Conservation (phyloP, 2,888 invertebrate genomes). For the Heliconius charithonia region DNA sequence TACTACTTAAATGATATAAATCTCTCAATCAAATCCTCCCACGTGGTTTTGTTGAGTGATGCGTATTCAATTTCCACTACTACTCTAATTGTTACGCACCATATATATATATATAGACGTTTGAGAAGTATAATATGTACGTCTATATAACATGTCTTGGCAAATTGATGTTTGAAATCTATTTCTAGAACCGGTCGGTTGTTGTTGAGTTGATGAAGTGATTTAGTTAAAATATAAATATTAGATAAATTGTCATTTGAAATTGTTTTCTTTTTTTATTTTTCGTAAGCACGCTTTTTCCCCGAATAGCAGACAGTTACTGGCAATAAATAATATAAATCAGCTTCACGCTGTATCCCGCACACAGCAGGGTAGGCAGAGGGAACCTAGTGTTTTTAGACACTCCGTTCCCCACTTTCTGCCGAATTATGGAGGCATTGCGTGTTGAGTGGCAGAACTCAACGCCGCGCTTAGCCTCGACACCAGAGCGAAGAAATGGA, state of each 20-base stretch:
- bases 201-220: neutral
- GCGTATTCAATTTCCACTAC: conserved; percentile 26
- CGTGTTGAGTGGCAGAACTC: no score
- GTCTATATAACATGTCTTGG: neutral
- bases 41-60: conserved; percentile 36
- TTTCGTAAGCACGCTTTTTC: no score
- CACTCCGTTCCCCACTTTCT: no score
- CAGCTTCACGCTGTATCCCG: no score
- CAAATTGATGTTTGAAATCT: neutral
- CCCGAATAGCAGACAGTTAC: no score
- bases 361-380: no score
- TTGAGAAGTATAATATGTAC: conserved; percentile 8
- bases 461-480: no score
- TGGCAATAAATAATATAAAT: no score
- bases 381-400: no score
- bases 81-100: conserved; percentile 22
- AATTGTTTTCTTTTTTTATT: no score
- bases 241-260: neutral
- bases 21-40: conserved; percentile 43
- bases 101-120: neutral
- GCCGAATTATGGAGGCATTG: no score
- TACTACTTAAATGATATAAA: conserved; percentile 39
- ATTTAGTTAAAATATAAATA: neutral
- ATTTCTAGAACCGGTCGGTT: neutral
- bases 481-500: no score